Evolutionary conservation across 2,113 vertebrate species (phyloP).

Genomic region (Siniperca knerii): DNA sequence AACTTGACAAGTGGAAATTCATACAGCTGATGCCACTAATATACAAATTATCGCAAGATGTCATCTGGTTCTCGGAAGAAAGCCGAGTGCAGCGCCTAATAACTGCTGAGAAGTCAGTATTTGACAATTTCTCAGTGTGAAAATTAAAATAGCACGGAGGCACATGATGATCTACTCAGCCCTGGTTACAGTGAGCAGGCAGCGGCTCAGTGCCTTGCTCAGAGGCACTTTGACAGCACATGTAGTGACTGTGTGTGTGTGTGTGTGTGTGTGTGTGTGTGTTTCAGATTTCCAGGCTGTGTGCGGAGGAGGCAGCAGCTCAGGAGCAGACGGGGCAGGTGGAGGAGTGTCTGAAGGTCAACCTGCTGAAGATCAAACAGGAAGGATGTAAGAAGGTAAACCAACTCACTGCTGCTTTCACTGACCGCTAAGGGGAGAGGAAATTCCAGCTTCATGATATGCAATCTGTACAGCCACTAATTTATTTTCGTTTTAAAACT

Average conservation of each 20-base stretch:
- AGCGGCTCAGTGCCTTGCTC: neutral
- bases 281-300: constrained; percentile 90
- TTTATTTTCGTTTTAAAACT: neutral
- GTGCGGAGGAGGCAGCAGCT: constrained; percentile 95
- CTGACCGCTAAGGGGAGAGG: neutral
- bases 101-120: neutral
- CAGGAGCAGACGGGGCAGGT: constrained; percentile 99
- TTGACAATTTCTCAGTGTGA: neutral
- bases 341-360: constrained; percentile 97
- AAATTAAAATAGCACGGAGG: neutral
- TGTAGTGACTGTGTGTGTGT: neutral
- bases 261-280: neutral
- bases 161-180: neutral
- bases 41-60: neutral
- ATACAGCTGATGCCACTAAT: neutral
- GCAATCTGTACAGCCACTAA: neutral
- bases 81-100: neutral
- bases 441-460: neutral
- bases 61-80: too few relatives aligned
- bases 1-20: neutral
- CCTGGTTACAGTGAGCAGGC: neutral
- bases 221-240: neutral
- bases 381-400: constrained; percentile 95
- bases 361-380: constrained; percentile 94
- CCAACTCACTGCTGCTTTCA: neutral